Evolutionary conservation across 2,888 invertebrate species (phyloP).

Genomic region (Meghimatium bilineatum): DNA sequence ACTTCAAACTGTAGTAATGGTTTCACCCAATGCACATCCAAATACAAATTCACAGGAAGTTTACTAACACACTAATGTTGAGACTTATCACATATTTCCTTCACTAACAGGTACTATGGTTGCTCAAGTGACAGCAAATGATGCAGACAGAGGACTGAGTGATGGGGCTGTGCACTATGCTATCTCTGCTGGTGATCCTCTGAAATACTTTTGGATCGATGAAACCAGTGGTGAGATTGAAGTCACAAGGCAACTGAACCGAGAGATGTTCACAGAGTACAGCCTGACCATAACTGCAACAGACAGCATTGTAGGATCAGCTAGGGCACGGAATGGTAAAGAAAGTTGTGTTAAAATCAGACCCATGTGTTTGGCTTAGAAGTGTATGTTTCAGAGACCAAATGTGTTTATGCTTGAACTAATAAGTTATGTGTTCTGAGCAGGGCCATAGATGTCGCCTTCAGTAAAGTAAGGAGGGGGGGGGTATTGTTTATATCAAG

Average conservation of each 20-base stretch:
- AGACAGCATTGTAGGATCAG: slow-evolving; percentile 57
- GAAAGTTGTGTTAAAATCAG: too few relatives aligned
- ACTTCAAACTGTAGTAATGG: too few relatives aligned
- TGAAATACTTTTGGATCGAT: slow-evolving; percentile 52
- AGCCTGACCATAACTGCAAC: slow-evolving; percentile 55
- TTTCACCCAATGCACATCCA: too few relatives aligned
- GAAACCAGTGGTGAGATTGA: slow-evolving; percentile 45
- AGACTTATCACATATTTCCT: not conserved
- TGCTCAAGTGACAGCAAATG: slow-evolving; percentile 57
- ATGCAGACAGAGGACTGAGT: slow-evolving; percentile 59
- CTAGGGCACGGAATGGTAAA: slow-evolving; percentile 45
- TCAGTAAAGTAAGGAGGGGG: too few relatives aligned
- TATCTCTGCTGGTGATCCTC: slow-evolving; percentile 45
- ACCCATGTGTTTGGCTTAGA: too few relatives aligned
- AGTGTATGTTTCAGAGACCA: too few relatives aligned
- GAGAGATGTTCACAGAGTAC: slow-evolving; percentile 51
- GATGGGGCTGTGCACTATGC: slow-evolving; percentile 59
- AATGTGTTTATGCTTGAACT: too few relatives aligned
- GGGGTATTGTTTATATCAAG: too few relatives aligned
- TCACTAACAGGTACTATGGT: slow-evolving; percentile 53
- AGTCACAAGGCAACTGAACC: slow-evolving; percentile 51
- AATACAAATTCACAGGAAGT: too few relatives aligned
- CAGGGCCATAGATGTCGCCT: too few relatives aligned
- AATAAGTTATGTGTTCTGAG: too few relatives aligned
- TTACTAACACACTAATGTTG: too few relatives aligned